Base-by-base conservation (phyloP, 2,888 invertebrate species). In the Hemicrepidius hirtus region DNA sequence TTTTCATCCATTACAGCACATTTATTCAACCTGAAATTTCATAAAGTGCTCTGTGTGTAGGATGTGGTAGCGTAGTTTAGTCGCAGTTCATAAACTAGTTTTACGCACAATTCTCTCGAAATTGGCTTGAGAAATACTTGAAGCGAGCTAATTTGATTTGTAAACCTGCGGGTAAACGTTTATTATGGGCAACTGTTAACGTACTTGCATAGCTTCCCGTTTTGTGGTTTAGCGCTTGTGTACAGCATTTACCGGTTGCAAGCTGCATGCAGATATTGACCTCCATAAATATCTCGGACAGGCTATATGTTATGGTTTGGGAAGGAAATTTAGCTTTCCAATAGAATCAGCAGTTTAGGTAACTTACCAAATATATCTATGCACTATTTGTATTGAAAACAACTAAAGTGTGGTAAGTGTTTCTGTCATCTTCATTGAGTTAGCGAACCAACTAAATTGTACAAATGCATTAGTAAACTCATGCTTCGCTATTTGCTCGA, bases 31-130 rank as follows among this genome's bases (percentile, higher is more conserved):
- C 9, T 16, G 37, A 57, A 57, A 57, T 37, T 37, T 37, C 13
- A 37, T 57, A 57, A 50, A 44, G 64, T 18, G 13, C 41, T 16
- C 21, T 13, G n/a, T 10, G 28, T 6, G 12, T 10, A 6, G 12
- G 16, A 32, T 49, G 32, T 50, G 57, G 71, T 50, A 55, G 60
- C 62, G 60, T 67, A 66, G 55, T 59, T 62, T 2, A 59, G 60
- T 68, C 68, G 37, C 77, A 76, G 75, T 76, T 76, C 76, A 75
- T 77, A 77, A 76, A 77, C 76, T 74, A 74, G 75, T 77, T 76
- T 77, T 75, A 75, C 77, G 76, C 75, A 77, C 77, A 77, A 77
- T 77, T 77, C 76, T 69, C 71, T 64, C 64, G 71, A 67, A 76
- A 76, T 77, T 77, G 72, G 74, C 71, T 74, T 65, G 59, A 67